Base-by-base conservation (phyloP, 2,888 invertebrate genomes). In the Chironomus riparius region DNA sequence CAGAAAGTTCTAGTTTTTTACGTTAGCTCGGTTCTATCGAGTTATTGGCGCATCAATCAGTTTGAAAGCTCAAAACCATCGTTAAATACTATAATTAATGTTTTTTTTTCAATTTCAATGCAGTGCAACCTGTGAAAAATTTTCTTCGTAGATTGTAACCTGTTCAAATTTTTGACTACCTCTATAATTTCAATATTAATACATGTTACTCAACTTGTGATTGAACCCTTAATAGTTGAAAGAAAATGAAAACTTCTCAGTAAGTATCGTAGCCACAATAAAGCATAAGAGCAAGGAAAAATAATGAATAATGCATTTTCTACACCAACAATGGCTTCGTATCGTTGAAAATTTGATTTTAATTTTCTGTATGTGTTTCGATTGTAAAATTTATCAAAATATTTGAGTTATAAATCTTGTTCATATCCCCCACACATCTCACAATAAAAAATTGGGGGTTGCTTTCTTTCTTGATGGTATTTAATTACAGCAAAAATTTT, bases 361-460 rank as follows among this genome's bases (percentile, higher is more conserved):
- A 65, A 65, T 65, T 56, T 62, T 24, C 24, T 21, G 21, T 18
- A 15, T 56, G 56, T 65, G 24, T 65, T 21, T 24, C 12, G 24
- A 65, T 65, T 65, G 65, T 65, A 22, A 24, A 65, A 65, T 65
- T 65, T 65, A 65, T 65, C 65, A 65, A 65, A 65, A 65, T 24
- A 65, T 21, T 21, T 65, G 0, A 10, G 65, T 65, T 21, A 24
- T 65, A 65, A 65, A 65, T 65, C 65, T 65, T 65, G 7, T 18
- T 38, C 38, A 38, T 38, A 38, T 38, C 56, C 15, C n/a, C 18
- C 56, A n/a, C 15, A 18, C 18, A 28, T 28, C 28, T 28, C 5
- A n/a, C n/a, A n/a, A n/a, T n/a, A 56, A n/a, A 38, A 28, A 6
- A 50, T n/a, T 18, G 38, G 38, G 38, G 10, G 10, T 1, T 7